Evolutionary conservation across 2,888 invertebrate genomes (phyloP), one percentile per base, ranked within the genome.

Genomic region (Cylloceria caligata): DNA sequence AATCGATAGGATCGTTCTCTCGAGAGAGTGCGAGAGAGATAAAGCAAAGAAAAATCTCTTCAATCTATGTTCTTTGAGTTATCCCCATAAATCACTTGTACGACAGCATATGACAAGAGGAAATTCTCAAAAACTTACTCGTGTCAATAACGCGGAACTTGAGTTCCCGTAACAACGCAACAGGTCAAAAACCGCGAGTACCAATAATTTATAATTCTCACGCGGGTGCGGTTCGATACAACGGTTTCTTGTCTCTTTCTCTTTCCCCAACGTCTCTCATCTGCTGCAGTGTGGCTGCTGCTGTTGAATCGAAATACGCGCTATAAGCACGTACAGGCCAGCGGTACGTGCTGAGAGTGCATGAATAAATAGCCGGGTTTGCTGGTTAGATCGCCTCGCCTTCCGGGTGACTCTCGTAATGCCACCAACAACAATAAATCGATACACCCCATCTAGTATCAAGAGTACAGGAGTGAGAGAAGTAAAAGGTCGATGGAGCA

Each of bases 391-490:
- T 83, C 76, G 84, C 52, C 77, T 84, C 82, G 82, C 83, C 84
- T 86, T 86, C 86, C 86, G 86, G 86, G 86, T 86, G 82, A 86
- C 79, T 83, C 80, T 86, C 82, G 84, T 84, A 84, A 85, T 78
- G 79, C 71, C 79, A 75, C 78, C 68, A 82, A 85, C 84, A 83
- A 86, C 75, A 84, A 84, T 86, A 83, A 83, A 86, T 85, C 85
- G 84, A 83, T 80, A 64, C 69, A 68, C 21, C 45, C 62, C 68
- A 76, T 69, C 49, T 57, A 39, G 55, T 30, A 60, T 60, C 34
- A 34, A 60, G 34, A 34, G 16, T 52, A 39, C n/a, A 57, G 34
- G 24, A 47, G 69, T 34, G 55, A 55, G 68, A 27, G 62, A 79
- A 76, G 67, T 60, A 81, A 79, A 57, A 83, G 82, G 82, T 83